Percentiles rank a stretch among this genome's conserved stretches.
phyloP scores from a whole-genome alignment of 2,797 vertebrate genomes.

The Agapornis canus region DNA sequence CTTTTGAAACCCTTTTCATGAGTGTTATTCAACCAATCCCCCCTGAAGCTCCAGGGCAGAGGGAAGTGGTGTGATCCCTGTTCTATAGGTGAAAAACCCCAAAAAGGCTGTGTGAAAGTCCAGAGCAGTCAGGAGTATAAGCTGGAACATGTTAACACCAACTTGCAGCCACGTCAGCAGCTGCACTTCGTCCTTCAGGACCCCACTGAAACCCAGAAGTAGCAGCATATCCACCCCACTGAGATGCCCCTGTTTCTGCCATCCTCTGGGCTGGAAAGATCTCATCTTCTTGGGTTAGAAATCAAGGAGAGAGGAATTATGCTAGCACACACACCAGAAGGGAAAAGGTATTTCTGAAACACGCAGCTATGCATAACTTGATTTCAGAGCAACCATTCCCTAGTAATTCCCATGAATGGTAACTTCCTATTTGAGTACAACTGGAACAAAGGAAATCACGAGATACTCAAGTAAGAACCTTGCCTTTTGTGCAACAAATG shows the following conservation, averaged over 20 bases:
- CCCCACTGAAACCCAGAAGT: neutral
- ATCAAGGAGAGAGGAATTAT: neutral
- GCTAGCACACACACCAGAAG: neutral
- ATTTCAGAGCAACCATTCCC: neutral
- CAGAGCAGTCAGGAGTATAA: neutral
- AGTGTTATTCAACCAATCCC: neutral
- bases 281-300: neutral
- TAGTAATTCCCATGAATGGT: neutral
- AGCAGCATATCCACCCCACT: neutral
- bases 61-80: neutral
- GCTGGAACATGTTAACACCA: neutral
- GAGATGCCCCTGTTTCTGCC: neutral
- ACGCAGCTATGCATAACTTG: neutral
- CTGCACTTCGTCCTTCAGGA: neutral
- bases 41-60: neutral
- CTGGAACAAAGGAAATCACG: slow-evolving; percentile 22
- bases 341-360: neutral
- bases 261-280: neutral
- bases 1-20: neutral
- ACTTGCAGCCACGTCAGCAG: neutral
- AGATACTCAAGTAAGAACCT: neutral
- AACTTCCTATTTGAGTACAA: slow-evolving; percentile 17
- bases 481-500: neutral
- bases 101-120: neutral
- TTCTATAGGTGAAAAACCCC: neutral